Evolutionary conservation across 2,797 vertebrate species (phyloP), one percentile per base, ranked within the genome.

Genomic region (Nannoperca australis): DNA sequence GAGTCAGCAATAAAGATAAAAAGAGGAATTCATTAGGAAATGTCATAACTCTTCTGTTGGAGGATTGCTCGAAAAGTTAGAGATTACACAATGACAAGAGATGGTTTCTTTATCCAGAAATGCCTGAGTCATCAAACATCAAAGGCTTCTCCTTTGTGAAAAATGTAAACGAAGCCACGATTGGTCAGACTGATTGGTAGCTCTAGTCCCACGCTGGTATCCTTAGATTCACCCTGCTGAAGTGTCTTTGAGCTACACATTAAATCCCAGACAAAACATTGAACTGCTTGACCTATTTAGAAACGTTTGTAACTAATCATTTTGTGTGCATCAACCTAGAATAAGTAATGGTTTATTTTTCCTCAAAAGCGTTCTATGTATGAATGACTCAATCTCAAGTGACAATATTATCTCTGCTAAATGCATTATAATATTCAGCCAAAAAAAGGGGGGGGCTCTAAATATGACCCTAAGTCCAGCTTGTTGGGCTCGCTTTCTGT

Each of bases 401-500:
- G 78, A 67, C n/a, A 71, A 24, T n/a, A 45, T 53, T 50, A n/a
- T 65, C 45, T 78, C 70, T 88, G 78, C 70, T 63, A 38, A 72
- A 79, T 73, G 24, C 60, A 79, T 85, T 81, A 67, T 11, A 34
- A 38, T 18, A 30, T 58, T 45, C 38, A 50, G 56, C 53, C 53
- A 65, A 58, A 59, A 55, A 76, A 73, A 70, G 55, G 14, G 36
- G 36, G 5, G 50, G 5, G 50, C 15, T 63, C 45, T 72, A n/a
- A 80, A 78, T 65, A 36, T 51, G 56, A 81, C 61, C 64, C 70
- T 85, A 40, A 11, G 61, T 59, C 18, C 50, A 76, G 70, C 64
- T 84, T 78, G 54, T 61, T 81, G 66, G 67, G 75, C 67, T 70
- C 32, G 17, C 73, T 89, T 85, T 78, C 50, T n/a, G 20, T 45